A percentile compares a stretch with the other conserved stretches of the same genome.
phyloP scores from a whole-genome alignment of 2,113 vertebrate species.

The Burhinus oedicnemus region DNA sequence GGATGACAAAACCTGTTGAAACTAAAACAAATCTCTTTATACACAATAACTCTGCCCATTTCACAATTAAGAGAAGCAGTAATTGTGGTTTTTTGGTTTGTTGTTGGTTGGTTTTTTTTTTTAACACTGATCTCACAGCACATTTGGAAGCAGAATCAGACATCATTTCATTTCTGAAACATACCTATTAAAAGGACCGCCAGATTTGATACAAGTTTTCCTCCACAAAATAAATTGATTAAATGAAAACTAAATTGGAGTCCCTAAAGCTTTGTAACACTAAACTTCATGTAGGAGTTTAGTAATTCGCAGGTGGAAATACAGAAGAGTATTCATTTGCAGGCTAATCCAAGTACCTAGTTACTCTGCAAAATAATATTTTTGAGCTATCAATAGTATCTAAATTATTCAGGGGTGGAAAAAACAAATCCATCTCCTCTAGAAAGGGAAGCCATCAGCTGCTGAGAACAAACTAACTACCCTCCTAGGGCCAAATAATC shows the following conservation, averaged over 20 bases:
- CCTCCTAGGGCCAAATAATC: not conserved
- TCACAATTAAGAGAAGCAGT: not conserved
- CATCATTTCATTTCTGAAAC: not conserved
- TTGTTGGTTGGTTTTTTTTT: not conserved
- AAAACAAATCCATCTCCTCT: constrained; percentile 11
- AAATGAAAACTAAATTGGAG: not conserved
- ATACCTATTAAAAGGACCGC: not conserved
- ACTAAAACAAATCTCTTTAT: not conserved
- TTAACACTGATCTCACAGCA: not conserved
- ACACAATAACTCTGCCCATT: not conserved
- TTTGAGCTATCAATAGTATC: not conserved
- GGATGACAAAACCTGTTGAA: not conserved
- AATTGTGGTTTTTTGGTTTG: not conserved
- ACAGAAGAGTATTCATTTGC: not conserved
- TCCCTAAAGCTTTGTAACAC: not conserved
- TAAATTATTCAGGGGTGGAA: constrained; percentile 35
- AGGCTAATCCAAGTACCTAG: not conserved
- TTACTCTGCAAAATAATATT: constrained; percentile 1
- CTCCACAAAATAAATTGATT: not conserved
- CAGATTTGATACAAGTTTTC: not conserved
- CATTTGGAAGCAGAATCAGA: not conserved
- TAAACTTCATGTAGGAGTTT: not conserved
- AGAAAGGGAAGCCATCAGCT: not conserved
- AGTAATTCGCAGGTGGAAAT: constrained; percentile 14
- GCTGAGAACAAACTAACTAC: not conserved